Evolutionary conservation across 2,888 invertebrate genomes (phyloP), one percentile per base, ranked within the genome.

Genomic region (Lampropteryx suffumata): DNA sequence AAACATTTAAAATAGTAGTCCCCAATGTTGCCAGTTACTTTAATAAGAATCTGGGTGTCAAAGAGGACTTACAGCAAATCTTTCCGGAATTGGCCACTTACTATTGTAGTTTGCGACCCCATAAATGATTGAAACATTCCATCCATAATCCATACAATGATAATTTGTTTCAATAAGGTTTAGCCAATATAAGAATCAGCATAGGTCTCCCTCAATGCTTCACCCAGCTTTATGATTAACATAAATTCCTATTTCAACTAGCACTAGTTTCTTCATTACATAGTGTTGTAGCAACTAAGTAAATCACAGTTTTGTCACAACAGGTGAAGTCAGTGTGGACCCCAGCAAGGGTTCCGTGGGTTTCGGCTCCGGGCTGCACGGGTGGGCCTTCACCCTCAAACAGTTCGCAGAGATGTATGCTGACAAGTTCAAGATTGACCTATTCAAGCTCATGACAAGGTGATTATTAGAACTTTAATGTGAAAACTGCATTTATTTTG

Each of bases 341-440:
- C 99, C 99, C 67, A 96, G 97, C 90, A 97, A 96, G 91, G 99
- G 99, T 69, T 99, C 98, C 57, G 99, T 99, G 58, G 99, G 99
- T 78, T 99, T 99, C 85, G 99, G 99, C 57, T 99, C 99, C 17
- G 99, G 99, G 73, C 96, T 99, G 59, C 99, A 99, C 86, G 99
- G 99, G 61, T 99, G 99, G 99, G 99, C 99, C 41, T 99, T 99
- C 90, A 99, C 99, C 59, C 93, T 99, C 64, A 99, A 99, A 92
- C 99, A 99, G 92, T 99, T 99, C 92, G 92, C 99, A 37, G 99
- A 99, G 90, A 98, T 99, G 96, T 99, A 99, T 82, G 96, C 98
- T 26, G 97, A 97, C 81, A 99, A 99, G 91, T 99, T 99, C 94
- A 98, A 98, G 92, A 97, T 99, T 64, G 98, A 99, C 85, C 95